phyloP scores from a whole-genome alignment of 2,797 vertebrate species.

The Coluber constrictor region DNA sequence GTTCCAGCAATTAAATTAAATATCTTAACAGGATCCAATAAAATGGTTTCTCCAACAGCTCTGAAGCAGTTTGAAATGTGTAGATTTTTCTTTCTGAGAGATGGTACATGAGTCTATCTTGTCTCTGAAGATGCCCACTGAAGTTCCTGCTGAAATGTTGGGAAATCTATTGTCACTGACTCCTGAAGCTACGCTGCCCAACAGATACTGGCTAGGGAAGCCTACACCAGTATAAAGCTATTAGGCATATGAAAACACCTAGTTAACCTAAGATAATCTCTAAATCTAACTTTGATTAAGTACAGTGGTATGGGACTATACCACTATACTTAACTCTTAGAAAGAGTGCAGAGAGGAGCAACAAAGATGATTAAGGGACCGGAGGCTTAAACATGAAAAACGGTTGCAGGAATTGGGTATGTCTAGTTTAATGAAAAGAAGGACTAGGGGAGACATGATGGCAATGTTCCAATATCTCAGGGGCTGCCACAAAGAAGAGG shows the following conservation, averaged over 20 bases:
- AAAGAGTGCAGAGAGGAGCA: too few species aligned
- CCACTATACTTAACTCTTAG: too few species aligned
- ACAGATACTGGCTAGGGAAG: neutral
- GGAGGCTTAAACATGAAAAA: too few species aligned
- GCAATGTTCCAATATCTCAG: too few species aligned
- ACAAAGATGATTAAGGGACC: too few species aligned
- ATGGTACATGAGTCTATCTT: neutral
- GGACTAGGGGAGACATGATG: too few species aligned
- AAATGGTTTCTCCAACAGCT: neutral
- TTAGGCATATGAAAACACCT: neutral
- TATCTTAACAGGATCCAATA: neutral
- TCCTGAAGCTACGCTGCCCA: neutral
- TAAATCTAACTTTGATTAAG: neutral
- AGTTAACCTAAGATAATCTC: neutral
- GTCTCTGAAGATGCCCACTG: neutral
- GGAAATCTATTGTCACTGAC: neutral
- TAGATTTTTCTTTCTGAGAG: neutral
- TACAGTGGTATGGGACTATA: neutral
- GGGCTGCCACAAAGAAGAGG: too few species aligned
- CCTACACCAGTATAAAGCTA: neutral
- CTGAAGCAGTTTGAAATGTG: neutral
- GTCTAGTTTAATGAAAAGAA: too few species aligned
- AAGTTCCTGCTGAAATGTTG: neutral
- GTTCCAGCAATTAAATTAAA: neutral
- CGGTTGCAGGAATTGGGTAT: too few species aligned